Percentiles rank a stretch among this genome's conserved stretches.
Evolutionary conservation across 2,113 vertebrate species (phyloP).

Genomic region (Pandion haliaetus): DNA sequence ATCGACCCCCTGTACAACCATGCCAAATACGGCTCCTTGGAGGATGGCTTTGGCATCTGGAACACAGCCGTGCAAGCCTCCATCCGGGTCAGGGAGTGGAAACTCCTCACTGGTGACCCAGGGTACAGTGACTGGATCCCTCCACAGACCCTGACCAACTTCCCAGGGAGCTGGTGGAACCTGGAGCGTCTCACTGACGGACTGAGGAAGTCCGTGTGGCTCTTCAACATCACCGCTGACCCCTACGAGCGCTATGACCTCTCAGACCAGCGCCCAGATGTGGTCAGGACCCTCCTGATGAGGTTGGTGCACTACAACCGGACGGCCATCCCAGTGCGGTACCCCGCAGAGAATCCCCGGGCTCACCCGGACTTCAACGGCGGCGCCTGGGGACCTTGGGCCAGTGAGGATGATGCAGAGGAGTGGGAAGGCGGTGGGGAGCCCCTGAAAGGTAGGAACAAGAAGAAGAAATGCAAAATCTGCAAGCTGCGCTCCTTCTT

Average conservation of each 20-base stretch:
- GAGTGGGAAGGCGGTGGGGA: constrained; percentile 65
- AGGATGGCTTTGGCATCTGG: constrained; percentile 89
- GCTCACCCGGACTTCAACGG: constrained; percentile 91
- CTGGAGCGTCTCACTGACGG: constrained; percentile 84
- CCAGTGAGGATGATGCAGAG: constrained; percentile 83
- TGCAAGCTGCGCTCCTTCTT: constrained; percentile 89
- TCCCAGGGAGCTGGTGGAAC: constrained; percentile 92
- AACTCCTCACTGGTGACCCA: constrained; percentile 92
- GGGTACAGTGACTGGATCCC: constrained; percentile 97
- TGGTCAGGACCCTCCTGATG: constrained; percentile 86
- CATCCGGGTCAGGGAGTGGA: constrained; percentile 92
- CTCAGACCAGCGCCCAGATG: constrained; percentile 82
- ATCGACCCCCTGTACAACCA: constrained; percentile 94
- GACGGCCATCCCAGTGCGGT: constrained; percentile 92
- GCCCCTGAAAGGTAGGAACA: constrained; percentile 73
- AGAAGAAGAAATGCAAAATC: constrained; percentile 86
- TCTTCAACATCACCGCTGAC: constrained; percentile 94
- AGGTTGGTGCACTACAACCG: constrained; percentile 88
- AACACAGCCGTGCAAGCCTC: constrained; percentile 93
- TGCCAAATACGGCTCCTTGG: constrained; percentile 84
- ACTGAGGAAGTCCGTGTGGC: constrained; percentile 85
- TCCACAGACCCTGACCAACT: constrained; percentile 86
- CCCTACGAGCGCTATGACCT: constrained; percentile 90
- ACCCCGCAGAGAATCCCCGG: constrained; percentile 90
- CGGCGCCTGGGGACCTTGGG: constrained; percentile 95